Percentiles rank a stretch among this genome's conserved stretches.
Conservation (phyloP, 1,140 invertebrate species). For the Batillaria attramentaria region DNA sequence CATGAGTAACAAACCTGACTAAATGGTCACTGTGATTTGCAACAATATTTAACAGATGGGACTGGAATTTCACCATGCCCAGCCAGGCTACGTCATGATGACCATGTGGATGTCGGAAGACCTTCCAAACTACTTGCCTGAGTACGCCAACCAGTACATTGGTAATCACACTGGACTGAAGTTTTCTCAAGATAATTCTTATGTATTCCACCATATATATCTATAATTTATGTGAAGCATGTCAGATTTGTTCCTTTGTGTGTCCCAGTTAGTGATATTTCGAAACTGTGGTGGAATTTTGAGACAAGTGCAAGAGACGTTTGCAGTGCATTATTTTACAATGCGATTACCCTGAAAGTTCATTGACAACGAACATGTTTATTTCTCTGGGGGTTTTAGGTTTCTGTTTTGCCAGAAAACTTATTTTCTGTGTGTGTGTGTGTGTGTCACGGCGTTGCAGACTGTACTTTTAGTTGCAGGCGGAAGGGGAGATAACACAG, state of each 20-base stretch:
- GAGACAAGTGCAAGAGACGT: no score
- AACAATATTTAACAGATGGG: constrained; percentile 78
- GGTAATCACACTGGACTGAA: constrained; percentile 71
- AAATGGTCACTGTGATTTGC: constrained; percentile 20
- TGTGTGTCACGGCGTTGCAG: no score
- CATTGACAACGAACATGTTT: no score
- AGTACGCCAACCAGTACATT: constrained; percentile 87
- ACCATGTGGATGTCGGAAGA: constrained; percentile 83
- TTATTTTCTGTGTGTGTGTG: no score
- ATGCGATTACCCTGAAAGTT: no score
- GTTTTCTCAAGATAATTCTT: neutral
- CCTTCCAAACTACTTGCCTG: constrained; percentile 81
- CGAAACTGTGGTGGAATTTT: no score
- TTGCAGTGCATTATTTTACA: no score
- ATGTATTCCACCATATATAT: neutral
- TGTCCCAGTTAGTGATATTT: neutral
- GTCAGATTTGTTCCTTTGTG: constrained; percentile 1
- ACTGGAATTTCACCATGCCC: constrained; percentile 90
- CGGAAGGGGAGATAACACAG: no score
- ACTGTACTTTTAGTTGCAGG: no score
- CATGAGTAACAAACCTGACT: no score
- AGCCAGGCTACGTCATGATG: constrained; percentile 83
- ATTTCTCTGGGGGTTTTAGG: no score
- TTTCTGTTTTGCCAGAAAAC: no score
- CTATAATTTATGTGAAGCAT: neutral